phyloP scores from a whole-genome alignment of 2,888 invertebrate genomes.

The Cotesia congregata region DNA sequence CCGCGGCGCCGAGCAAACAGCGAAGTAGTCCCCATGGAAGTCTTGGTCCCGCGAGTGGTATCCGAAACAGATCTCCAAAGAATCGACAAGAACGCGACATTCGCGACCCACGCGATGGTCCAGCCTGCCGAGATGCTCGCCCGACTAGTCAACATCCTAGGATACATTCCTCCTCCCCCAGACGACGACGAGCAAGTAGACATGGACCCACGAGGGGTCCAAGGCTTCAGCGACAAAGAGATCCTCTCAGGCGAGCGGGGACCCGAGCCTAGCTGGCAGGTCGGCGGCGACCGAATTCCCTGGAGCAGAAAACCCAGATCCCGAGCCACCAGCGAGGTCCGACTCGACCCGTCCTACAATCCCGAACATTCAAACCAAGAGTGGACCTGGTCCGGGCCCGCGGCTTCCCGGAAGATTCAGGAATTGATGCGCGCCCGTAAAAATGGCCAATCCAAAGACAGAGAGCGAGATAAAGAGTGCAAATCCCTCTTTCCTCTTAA shows the following conservation, averaged over 20 bases:
- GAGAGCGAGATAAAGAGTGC: slow-evolving; percentile 48
- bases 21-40: slow-evolving; percentile 65
- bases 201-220: slow-evolving; percentile 70
- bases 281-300: slow-evolving; percentile 67
- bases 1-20: slow-evolving; percentile 67
- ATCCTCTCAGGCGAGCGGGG: slow-evolving; percentile 79
- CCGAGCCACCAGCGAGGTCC: slow-evolving; percentile 76
- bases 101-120: slow-evolving; percentile 79
- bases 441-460: slow-evolving; percentile 38
- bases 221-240: slow-evolving; percentile 81
- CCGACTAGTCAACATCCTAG: slow-evolving; percentile 83
- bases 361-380: slow-evolving; percentile 68
- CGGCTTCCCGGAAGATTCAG: slow-evolving; percentile 75
- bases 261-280: slow-evolving; percentile 72
- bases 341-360: slow-evolving; percentile 64
- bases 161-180: slow-evolving; percentile 70
- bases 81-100: slow-evolving; percentile 85
- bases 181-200: slow-evolving; percentile 56
- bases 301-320: slow-evolving; percentile 70
- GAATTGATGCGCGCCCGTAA: slow-evolving; percentile 67
- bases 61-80: slow-evolving; percentile 85
- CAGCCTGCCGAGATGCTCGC: slow-evolving; percentile 84
- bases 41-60: slow-evolving; percentile 74
- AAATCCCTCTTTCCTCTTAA: slow-evolving; percentile 61
- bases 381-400: slow-evolving; percentile 80